Conservation (phyloP, 2,113 vertebrate genomes). For the Hylia prasina region DNA sequence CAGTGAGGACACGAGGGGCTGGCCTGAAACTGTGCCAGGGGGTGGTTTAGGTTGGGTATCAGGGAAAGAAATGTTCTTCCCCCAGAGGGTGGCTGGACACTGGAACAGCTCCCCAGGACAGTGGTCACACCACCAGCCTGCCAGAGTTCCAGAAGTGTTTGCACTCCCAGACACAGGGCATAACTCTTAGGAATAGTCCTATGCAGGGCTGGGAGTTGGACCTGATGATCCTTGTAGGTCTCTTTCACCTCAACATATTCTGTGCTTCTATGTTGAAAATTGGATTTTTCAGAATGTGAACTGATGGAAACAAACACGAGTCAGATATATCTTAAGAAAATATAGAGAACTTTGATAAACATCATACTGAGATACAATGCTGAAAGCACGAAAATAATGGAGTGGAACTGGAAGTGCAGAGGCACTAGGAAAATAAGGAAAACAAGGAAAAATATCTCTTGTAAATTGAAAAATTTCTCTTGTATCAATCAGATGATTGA, state of each 20-base stretch:
- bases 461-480: too few species aligned
- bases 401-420: background rate
- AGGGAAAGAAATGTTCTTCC: too few species aligned
- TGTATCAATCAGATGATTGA: too few species aligned
- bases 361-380: background rate
- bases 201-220: accelerated
- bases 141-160: background rate
- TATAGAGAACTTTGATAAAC: background rate
- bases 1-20: background rate
- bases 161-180: background rate
- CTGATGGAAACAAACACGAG: background rate
- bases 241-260: background rate
- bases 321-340: background rate
- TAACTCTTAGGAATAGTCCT: background rate
- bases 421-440: background rate
- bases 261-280: background rate
- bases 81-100: background rate
- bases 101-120: background rate
- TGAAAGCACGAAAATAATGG: background rate
- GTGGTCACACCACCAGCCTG: background rate
- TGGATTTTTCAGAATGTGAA: background rate
- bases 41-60: background rate
- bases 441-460: too few species aligned
- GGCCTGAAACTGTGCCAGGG: background rate
- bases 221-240: background rate